Evolutionary conservation across 2,797 vertebrate species (phyloP), one percentile per base, ranked within the genome.

Genomic region (Huso huso): DNA sequence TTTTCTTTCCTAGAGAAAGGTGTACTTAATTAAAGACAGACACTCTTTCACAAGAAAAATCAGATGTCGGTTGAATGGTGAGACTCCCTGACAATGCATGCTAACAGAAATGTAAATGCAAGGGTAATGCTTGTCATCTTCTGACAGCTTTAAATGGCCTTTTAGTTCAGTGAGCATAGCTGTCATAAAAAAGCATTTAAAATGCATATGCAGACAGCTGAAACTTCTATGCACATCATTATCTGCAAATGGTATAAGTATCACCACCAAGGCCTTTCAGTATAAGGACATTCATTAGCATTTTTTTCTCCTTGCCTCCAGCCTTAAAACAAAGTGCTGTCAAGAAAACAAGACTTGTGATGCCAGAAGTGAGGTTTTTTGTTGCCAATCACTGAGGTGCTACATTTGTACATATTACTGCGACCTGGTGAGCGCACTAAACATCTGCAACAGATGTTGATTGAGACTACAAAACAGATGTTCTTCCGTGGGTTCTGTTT

Each of bases 11-110:
- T 37, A 37, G 23, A 82, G 75, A 74, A 86, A 86, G 84, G 83
- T 90, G 88, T 90, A 88, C 87, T 87, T 91, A 90, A 92, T 92
- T 92, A 92, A 91, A 91, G 87, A 87, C 82, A 89, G 83, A 37
- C 23, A 37, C 23, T 37, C 23, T 37, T 37, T 37, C 23, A 37
- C 23, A 37, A 37, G 23, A 37, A 37, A 37, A 89, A 84, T 89
- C 87, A 74, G 88, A 87, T 90, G 87, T 85, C 87, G 15, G 81
- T 77, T 81, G 84, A 83, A 82, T 81, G 82, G 85, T 78, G 84
- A 87, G 83, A 82, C 84, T 84, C 85, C 85, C 84, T 88, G 86
- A 87, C 84, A 84, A 87, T 72, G 87, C 83, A 83, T 85, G 82
- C 86, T 89, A 88, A 89, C 86, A 90, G 88, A 89, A 87, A 89